Conservation (phyloP, 2,797 vertebrate genomes). For the Sternarchorhynchus goeldii region DNA sequence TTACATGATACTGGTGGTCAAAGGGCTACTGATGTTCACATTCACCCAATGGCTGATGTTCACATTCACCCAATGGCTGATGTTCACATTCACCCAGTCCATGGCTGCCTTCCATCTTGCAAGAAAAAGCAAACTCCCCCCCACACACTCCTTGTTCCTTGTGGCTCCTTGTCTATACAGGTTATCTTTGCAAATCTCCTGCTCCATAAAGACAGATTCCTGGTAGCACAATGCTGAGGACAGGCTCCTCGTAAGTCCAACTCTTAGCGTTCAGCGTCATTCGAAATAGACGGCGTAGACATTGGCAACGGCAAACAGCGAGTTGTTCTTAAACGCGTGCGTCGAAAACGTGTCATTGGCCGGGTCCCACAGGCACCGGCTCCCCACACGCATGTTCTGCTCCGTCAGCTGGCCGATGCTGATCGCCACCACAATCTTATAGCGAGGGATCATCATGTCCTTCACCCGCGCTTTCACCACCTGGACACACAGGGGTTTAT, state of each 20-base stretch:
- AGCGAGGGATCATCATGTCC: slow-evolving; percentile 83
- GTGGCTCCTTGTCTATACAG: too few species aligned
- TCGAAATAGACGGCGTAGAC: slow-evolving; percentile 87
- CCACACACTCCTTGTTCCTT: too few species aligned
- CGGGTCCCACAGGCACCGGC: slow-evolving; percentile 89
- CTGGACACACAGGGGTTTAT: slow-evolving; percentile 64
- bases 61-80: too few species aligned
- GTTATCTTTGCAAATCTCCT: neutral
- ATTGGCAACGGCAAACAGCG: slow-evolving; percentile 83
- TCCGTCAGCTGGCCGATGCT: slow-evolving; percentile 81
- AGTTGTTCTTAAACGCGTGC: slow-evolving; percentile 82
- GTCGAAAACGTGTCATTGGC: slow-evolving; percentile 79
- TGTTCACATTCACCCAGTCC: too few species aligned
- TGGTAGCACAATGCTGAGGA: too few species aligned
- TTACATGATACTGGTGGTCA: too few species aligned
- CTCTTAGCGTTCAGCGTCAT: slow-evolving; percentile 59
- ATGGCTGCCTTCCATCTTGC: too few species aligned
- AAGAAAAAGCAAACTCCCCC: too few species aligned
- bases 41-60: too few species aligned
- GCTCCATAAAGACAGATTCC: neutral
- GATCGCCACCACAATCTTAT: slow-evolving; percentile 84
- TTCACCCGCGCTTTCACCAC: slow-evolving; percentile 85
- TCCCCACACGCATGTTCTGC: slow-evolving; percentile 83
- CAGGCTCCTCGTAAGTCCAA: neutral
- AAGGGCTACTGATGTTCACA: too few species aligned